Percentiles rank a stretch among this genome's conserved stretches.
Conservation (phyloP, 2,797 vertebrate genomes). For the Erethizon dorsatum region DNA sequence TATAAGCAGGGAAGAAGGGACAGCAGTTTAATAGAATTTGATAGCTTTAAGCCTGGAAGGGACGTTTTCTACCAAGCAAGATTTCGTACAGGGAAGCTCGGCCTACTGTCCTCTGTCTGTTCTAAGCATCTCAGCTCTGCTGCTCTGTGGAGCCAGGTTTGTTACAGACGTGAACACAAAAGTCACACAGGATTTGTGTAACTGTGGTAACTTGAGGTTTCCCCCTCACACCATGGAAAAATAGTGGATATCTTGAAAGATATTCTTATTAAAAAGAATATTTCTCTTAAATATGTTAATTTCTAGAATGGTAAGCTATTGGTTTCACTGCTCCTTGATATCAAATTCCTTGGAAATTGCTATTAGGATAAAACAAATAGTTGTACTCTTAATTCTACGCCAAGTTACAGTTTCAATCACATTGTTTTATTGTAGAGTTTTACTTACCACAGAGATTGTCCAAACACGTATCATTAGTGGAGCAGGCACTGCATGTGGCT, state of each 20-base stretch:
- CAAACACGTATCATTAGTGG: constrained; percentile 78
- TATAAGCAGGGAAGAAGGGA: background rate
- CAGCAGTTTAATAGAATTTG: background rate
- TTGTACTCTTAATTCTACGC: constrained; percentile 19
- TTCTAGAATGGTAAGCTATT: background rate
- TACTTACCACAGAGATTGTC: constrained; percentile 89
- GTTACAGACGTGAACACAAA: background rate
- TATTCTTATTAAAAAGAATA: background rate
- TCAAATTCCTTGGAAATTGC: constrained; percentile 29
- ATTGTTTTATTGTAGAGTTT: background rate
- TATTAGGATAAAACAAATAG: background rate
- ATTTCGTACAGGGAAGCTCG: background rate
- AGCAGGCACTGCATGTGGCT: constrained; percentile 84
- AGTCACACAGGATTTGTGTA: background rate
- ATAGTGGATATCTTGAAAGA: background rate
- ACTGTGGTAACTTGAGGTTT: background rate
- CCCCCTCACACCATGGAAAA: background rate
- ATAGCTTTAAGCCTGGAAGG: background rate
- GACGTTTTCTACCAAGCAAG: background rate
- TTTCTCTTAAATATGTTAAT: background rate
- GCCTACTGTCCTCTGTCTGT: too few relatives aligned
- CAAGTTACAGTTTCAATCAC: background rate
- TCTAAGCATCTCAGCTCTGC: background rate
- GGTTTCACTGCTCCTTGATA: background rate
- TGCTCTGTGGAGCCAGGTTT: background rate